phyloP scores from a whole-genome alignment of 1,140 invertebrate genomes.

The Drosophila pachea region DNA sequence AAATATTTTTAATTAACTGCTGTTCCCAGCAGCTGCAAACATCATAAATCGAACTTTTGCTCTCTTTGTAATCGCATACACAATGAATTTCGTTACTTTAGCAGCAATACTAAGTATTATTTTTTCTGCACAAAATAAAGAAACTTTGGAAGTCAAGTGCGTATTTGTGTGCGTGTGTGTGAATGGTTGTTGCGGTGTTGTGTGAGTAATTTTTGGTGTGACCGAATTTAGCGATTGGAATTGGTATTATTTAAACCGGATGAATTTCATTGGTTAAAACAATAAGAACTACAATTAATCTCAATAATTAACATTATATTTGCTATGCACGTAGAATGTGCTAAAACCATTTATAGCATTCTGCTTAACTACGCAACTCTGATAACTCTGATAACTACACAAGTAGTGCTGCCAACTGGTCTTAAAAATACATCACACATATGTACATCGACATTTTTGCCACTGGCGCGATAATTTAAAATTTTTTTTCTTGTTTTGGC shows the following conservation, averaged over 20 bases:
- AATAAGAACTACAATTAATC: neutral
- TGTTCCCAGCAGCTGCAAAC: constrained; percentile 24
- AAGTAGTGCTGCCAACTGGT: constrained; percentile 29
- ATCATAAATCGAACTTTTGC: constrained; percentile 31
- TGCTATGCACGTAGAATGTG: neutral
- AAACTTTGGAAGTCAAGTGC: constrained; percentile 63
- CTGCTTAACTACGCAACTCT: neutral
- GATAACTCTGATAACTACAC: neutral
- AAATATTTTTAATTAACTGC: constrained; percentile 33
- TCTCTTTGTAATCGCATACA: constrained; percentile 33
- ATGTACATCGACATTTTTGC: neutral
- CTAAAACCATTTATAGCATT: neutral
- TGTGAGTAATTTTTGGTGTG: constrained; percentile 40
- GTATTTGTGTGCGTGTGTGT: constrained; percentile 56
- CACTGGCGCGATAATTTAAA: constrained; percentile 1
- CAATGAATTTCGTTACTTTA: constrained; percentile 52
- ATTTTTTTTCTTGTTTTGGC: neutral
- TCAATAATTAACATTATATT: neutral
- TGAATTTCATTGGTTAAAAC: constrained; percentile 2
- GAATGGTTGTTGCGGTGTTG: constrained; percentile 26
- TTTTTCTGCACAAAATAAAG: constrained; percentile 67
- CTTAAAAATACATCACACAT: constrained; percentile 12
- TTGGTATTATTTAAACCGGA: neutral
- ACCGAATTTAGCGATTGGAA: constrained; percentile 10
- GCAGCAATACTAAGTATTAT: constrained; percentile 41